These are phyloP conservation scores for Rattus rattus DNA, from an alignment of 2,113 vertebrate species.

Conservation along the genomic window DNA sequence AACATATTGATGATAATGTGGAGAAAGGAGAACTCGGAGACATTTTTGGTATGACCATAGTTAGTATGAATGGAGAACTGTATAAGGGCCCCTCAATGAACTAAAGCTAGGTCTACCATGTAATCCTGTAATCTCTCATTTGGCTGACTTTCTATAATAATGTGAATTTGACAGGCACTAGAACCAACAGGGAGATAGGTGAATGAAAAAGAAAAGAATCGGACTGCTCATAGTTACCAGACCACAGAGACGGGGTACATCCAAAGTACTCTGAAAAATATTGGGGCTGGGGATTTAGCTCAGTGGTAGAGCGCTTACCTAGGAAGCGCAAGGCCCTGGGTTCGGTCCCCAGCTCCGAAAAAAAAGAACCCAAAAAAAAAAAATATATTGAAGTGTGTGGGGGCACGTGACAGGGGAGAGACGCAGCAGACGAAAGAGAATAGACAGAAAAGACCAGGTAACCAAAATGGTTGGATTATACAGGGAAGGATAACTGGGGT, in stretches of 20 bases:
- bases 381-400: too few species aligned
- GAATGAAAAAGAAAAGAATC: neutral
- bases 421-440: neutral
- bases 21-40: neutral
- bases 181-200: neutral
- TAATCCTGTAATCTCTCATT: neutral
- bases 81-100: neutral
- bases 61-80: neutral
- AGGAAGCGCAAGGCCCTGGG: too few species aligned
- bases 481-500: neutral
- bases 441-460: neutral
- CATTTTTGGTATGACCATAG: too few species aligned
- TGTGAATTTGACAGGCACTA: neutral
- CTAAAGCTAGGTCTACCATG: neutral
- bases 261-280: too few species aligned
- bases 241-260: too few species aligned
- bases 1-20: neutral
- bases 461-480: neutral
- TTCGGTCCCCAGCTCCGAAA: too few species aligned
- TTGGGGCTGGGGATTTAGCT: too few species aligned
- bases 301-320: too few species aligned
- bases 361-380: too few species aligned
- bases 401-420: neutral
- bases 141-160: neutral
- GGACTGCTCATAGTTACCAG: neutral